A percentile compares a stretch with the other conserved stretches of the same genome.
phyloP scores from a whole-genome alignment of 2,797 vertebrate genomes.

The Sebastolobus alascanus region DNA sequence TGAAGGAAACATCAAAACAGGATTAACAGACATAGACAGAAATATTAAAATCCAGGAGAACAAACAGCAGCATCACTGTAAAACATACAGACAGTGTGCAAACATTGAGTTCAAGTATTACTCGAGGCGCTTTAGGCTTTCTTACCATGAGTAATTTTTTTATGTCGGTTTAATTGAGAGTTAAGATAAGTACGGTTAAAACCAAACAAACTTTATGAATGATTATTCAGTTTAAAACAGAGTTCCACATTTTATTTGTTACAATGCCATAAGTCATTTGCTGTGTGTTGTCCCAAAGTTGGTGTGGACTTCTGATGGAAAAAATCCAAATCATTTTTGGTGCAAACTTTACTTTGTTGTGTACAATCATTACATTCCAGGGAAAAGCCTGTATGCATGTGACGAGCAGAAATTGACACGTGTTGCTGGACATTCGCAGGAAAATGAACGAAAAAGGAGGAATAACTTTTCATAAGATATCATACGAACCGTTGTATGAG shows the following conservation, averaged over 20 bases:
- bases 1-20: slow-evolving; percentile 21
- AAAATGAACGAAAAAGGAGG: rapidly evolving
- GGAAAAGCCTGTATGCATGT: no score
- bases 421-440: no score
- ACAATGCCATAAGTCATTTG: not conserved
- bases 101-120: not conserved
- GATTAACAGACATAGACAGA: slow-evolving; percentile 12
- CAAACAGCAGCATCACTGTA: not conserved
- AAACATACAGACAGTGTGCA: not conserved
- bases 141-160: not conserved
- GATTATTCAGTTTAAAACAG: not conserved
- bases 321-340: not conserved
- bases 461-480: no score
- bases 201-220: not conserved
- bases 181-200: not conserved
- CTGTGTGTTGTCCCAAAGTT: not conserved
- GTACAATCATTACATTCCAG: not conserved
- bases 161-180: not conserved
- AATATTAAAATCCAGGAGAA: not conserved
- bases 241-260: not conserved
- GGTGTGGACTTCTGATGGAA: not conserved
- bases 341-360: no score
- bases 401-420: no score
- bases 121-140: not conserved
- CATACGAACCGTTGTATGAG: no score